A percentile compares a stretch with the other conserved stretches of the same genome.
phyloP scores from a whole-genome alignment of 2,888 invertebrate genomes.

The Heteropelma amictum region DNA sequence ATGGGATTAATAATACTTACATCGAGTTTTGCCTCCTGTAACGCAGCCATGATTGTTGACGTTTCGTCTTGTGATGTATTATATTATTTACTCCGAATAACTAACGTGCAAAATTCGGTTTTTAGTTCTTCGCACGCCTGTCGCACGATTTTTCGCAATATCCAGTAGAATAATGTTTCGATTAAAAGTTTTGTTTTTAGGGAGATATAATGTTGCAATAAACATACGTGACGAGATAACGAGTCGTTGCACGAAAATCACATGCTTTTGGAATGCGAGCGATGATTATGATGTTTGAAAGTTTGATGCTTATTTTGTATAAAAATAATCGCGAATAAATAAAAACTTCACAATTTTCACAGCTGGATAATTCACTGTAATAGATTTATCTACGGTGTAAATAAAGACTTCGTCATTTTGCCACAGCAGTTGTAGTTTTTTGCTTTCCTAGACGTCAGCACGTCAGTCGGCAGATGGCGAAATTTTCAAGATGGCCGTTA shows the following conservation, averaged over 20 bases:
- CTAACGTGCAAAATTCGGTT: background rate
- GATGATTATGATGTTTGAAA: background rate
- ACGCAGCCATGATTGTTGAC: constrained; percentile 69
- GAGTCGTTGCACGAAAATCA: constrained; percentile 2
- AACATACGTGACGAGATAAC: background rate
- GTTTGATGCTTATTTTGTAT: background rate
- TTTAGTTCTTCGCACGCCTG: too few species aligned
- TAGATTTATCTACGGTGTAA: constrained; percentile 34
- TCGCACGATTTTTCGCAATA: too few species aligned
- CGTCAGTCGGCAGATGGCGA: constrained; percentile 59
- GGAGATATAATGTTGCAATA: constrained; percentile 4
- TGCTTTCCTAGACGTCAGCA: too few species aligned
- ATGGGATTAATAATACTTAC: constrained; percentile 77
- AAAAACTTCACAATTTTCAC: background rate
- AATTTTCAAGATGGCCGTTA: constrained; percentile 58
- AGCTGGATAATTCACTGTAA: constrained; percentile 11
- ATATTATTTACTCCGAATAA: constrained; percentile 8
- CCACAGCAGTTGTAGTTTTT: constrained; percentile 5
- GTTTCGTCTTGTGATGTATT: constrained; percentile 33
- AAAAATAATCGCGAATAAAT: too few species aligned
- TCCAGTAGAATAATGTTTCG: too few species aligned
- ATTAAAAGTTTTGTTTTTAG: too few species aligned
- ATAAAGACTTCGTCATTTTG: constrained; percentile 49
- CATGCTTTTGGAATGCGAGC: background rate
- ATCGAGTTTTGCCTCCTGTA: constrained; percentile 80